Percentiles rank a stretch among this genome's conserved stretches.
phyloP scores from a whole-genome alignment of 2,888 invertebrate species.

The Galerucella pusilla region DNA sequence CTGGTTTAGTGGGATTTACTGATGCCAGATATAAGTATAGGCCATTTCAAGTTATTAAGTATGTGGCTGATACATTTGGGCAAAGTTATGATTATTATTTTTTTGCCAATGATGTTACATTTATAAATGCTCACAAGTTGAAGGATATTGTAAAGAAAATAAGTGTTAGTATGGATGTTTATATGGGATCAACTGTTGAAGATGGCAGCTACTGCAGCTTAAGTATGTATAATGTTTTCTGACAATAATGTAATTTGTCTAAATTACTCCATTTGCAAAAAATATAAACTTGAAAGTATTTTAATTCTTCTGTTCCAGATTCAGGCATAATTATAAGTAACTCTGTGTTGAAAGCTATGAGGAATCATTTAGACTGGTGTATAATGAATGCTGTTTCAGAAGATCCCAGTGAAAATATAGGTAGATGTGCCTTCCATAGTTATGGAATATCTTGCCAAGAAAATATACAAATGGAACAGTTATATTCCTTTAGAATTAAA shows the following conservation, averaged over 20 bases:
- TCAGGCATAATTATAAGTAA: slow-evolving; percentile 90
- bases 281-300: too few species aligned
- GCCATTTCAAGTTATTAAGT: slow-evolving; percentile 90
- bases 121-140: slow-evolving; percentile 83
- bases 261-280: too few species aligned
- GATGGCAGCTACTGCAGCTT: slow-evolving; percentile 76
- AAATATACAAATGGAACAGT: slow-evolving; percentile 66
- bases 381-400: slow-evolving; percentile 86
- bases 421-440: slow-evolving; percentile 84
- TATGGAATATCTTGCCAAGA: slow-evolving; percentile 72
- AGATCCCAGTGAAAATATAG: slow-evolving; percentile 87
- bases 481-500: slow-evolving; percentile 65
- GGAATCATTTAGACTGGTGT: slow-evolving; percentile 87
- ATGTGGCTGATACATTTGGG: slow-evolving; percentile 87
- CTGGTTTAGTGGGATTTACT: slow-evolving; percentile 84
- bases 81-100: slow-evolving; percentile 95
- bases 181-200: slow-evolving; percentile 78
- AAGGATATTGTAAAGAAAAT: slow-evolving; percentile 78
- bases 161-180: slow-evolving; percentile 86
- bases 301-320: slow-evolving; percentile 65
- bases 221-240: slow-evolving; percentile 64
- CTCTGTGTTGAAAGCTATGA: slow-evolving; percentile 83
- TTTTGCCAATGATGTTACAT: slow-evolving; percentile 85
- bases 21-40: slow-evolving; percentile 80
- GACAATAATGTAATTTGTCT: too few species aligned